Evolutionary conservation across 2,797 vertebrate species (phyloP), one percentile per base, ranked within the genome.

Genomic region (Rhinophrynus dorsalis): DNA sequence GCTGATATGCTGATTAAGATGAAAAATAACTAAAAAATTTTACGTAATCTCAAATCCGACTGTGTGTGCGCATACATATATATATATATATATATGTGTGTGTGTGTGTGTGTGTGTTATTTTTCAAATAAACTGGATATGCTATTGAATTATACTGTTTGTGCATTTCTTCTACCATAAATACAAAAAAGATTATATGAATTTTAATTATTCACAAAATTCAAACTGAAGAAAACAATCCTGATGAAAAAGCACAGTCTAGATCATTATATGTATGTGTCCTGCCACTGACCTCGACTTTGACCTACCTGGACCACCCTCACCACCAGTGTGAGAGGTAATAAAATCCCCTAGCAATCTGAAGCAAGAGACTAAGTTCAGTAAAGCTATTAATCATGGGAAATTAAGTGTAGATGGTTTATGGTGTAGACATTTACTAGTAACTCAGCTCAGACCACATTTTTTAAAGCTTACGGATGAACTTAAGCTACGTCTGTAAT

Each of bases 251-350:
- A 30, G 29, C 4, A 30, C 30, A 54, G 24, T 29, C 27, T 70
- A 48, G 54, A 59, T 73, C 52, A 52, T 65, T 72, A 48, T 58
- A 51, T 58, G 44, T 23, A 58, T 74, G 76, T 86, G 84, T 85
- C 83, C 82, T 84, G 81, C 82, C 81, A 80, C 82, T 90, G 86
- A 91, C 88, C 88, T 89, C 86, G 78, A 86, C 83, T 86, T 88
- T 89, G 89, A 89, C 89, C 87, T 83, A 80, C 74, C 66, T 79
- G 77, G 89, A 90, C 90, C 88, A 91, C 89, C 89, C 88, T 90
- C 83, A 79, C 70, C 82, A 81, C n/a, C 68, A 64, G 82, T 85
- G 87, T 74, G 68, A 73, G 78, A 84, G 85, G 86, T 79, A 89
- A 88, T 90, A 91, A 90, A 90, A 83, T 83, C 75, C 40, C 60